Evolutionary conservation across 1,140 invertebrate species (phyloP).

Genomic region (Penaeus chinensis): DNA sequence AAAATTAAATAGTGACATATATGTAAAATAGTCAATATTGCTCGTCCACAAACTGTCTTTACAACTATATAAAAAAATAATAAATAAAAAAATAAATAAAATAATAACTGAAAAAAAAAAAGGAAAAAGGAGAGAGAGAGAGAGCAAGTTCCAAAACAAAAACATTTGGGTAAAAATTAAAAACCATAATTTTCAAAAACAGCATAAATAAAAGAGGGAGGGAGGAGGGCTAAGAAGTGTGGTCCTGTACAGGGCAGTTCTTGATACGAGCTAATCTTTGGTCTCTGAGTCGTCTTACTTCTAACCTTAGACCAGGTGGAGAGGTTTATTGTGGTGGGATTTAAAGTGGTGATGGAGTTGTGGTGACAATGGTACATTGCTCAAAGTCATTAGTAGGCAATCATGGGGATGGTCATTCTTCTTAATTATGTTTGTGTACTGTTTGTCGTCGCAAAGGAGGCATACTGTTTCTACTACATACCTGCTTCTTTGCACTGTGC

Average conservation of each 20-base stretch:
- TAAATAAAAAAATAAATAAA: too few relatives aligned
- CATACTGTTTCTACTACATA: conserved; percentile 59
- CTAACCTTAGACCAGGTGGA: conserved; percentile 61
- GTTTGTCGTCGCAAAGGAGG: conserved; percentile 58
- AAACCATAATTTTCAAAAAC: conserved; percentile 18
- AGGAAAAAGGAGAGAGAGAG: conserved; percentile 41
- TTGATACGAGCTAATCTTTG: conserved; percentile 62
- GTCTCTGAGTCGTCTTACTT: conserved; percentile 58
- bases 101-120: too few relatives aligned
- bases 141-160: conserved; percentile 48
- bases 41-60: conserved; percentile 45
- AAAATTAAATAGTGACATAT: conserved; percentile 59
- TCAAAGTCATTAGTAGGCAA: conserved; percentile 55
- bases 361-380: conserved; percentile 55
- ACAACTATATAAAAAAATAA: too few relatives aligned
- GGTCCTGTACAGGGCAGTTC: conserved; percentile 61
- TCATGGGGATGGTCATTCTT: conserved; percentile 43
- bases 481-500: conserved; percentile 56
- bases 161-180: too few relatives aligned
- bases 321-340: conserved; percentile 55
- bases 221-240: conserved; percentile 30
- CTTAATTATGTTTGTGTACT: conserved; percentile 53
- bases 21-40: conserved; percentile 60
- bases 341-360: conserved; percentile 54
- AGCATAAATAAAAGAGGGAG: conserved; percentile 38